phyloP scores from a whole-genome alignment of 1,140 invertebrate genomes.

The Mamestra configurata region DNA sequence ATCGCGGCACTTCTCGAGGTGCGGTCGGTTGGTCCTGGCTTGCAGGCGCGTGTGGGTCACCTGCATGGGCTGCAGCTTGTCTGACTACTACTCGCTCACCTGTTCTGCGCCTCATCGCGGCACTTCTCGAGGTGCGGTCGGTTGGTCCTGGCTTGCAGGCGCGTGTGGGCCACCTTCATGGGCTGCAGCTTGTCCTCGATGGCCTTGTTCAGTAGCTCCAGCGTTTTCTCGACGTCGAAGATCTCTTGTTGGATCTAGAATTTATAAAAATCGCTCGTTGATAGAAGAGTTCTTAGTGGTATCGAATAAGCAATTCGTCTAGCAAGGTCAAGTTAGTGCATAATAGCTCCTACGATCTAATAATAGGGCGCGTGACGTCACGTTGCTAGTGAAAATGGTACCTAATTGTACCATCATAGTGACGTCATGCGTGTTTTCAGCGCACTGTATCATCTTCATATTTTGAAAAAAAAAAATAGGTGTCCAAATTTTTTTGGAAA shows the following conservation, averaged over 20 bases:
- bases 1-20: no score
- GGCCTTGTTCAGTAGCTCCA: constrained; percentile 94
- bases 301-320: neutral
- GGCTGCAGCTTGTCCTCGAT: constrained; percentile 95
- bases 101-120: constrained; percentile 94
- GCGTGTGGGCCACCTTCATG: constrained; percentile 96
- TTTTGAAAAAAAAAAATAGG: no score
- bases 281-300: neutral
- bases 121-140: constrained; percentile 96
- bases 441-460: no score
- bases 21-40: neutral
- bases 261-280: neutral
- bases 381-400: no score
- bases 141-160: constrained; percentile 95
- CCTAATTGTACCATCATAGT: no score
- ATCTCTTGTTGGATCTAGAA: constrained; percentile 95
- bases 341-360: no score
- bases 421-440: no score
- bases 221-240: constrained; percentile 95
- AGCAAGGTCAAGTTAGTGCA: no score
- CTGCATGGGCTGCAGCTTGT: neutral
- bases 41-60: neutral
- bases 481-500: no score
- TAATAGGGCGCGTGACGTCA: no score
- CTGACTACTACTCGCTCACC: constrained; percentile 84